These are phyloP conservation scores for Callinectes sapidus DNA, from an alignment of 2,888 invertebrate genomes.

Conservation along the genomic window DNA sequence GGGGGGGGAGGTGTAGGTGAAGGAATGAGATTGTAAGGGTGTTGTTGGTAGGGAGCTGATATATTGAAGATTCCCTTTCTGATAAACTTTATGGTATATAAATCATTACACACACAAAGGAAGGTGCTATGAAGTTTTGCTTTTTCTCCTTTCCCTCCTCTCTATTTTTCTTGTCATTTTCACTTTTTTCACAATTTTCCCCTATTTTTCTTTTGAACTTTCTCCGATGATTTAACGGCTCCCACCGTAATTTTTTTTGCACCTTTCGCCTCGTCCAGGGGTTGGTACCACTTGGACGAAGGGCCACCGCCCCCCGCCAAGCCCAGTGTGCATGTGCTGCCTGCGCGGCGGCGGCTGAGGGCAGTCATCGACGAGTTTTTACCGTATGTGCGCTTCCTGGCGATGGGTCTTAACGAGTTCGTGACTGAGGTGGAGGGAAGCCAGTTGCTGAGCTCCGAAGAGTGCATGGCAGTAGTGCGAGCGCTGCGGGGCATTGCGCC, in stretches of 20 bases:
- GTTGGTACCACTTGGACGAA: neutral
- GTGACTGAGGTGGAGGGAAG: constrained; percentile 75
- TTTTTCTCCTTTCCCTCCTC: neutral
- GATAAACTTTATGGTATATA: neutral
- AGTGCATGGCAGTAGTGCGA: constrained; percentile 73
- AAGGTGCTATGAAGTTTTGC: neutral
- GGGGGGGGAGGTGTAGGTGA: neutral
- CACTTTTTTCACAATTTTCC: neutral
- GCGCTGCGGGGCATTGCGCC: neutral
- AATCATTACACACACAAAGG: neutral
- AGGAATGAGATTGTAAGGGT: neutral
- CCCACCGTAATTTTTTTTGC: neutral
- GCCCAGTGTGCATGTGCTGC: neutral
- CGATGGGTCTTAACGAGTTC: constrained; percentile 76
- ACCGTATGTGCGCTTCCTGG: constrained; percentile 77
- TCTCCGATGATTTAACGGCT: neutral
- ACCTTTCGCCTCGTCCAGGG: neutral
- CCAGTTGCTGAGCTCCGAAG: constrained; percentile 76
- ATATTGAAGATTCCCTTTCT: neutral
- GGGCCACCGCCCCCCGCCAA: neutral
- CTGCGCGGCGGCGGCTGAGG: neutral
- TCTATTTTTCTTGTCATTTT: neutral
- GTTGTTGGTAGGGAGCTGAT: neutral
- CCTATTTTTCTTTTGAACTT: neutral
- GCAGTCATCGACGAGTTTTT: constrained; percentile 77